Percentiles rank a stretch among this genome's conserved stretches.
Conservation (phyloP, 2,888 invertebrate species). For the Zaprionus lineosus region DNA sequence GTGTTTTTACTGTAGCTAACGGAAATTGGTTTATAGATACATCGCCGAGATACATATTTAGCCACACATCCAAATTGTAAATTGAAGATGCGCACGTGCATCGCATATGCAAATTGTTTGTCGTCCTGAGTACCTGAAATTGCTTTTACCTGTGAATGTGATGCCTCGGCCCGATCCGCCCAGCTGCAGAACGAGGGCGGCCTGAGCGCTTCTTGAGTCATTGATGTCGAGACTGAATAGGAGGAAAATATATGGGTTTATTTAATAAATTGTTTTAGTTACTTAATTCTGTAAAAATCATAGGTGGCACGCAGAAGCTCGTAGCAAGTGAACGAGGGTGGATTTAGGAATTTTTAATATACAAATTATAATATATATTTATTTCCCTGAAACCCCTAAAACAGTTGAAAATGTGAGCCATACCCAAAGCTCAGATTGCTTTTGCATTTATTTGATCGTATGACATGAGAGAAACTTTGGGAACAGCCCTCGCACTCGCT, state of each 20-base stretch:
- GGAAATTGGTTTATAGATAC: conserved; percentile 73
- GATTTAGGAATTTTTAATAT: too few relatives aligned
- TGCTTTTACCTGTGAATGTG: conserved; percentile 49
- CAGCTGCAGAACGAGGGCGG: conserved; percentile 34
- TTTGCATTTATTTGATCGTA: too few relatives aligned
- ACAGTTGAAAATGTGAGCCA: too few relatives aligned
- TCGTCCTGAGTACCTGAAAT: conserved; percentile 64
- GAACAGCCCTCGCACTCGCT: conserved; percentile 28
- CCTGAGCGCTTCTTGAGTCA: background rate
- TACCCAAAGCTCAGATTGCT: too few relatives aligned
- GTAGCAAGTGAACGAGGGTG: too few relatives aligned
- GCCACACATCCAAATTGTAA: conserved; percentile 59
- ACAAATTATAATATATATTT: too few relatives aligned
- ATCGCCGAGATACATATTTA: conserved; percentile 61
- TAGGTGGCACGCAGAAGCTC: too few relatives aligned
- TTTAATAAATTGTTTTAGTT: too few relatives aligned
- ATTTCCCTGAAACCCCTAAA: too few relatives aligned
- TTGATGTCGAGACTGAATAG: background rate
- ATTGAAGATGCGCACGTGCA: conserved; percentile 74
- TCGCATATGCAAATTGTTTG: conserved; percentile 68
- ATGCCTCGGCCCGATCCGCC: conserved; percentile 7
- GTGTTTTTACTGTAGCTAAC: conserved; percentile 44
- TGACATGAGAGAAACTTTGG: background rate
- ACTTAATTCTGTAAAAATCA: too few relatives aligned
- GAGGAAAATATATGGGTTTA: too few relatives aligned